Evolutionary conservation across 2,113 vertebrate genomes (phyloP).

Genomic region (Grantiella picta): DNA sequence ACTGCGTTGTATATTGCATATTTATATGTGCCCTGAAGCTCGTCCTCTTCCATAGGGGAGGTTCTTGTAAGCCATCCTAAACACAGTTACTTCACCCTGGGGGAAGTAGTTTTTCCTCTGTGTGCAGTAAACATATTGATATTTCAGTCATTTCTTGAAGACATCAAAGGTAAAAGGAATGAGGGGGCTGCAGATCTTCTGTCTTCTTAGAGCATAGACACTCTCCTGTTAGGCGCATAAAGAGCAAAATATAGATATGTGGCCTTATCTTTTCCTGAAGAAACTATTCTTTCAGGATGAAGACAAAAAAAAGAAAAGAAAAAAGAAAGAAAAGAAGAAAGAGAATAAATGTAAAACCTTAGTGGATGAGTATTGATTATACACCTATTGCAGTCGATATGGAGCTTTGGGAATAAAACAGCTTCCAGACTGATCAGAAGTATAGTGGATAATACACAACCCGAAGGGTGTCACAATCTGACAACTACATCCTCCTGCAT

Average conservation of each 20-base stretch:
- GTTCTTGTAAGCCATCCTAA: conserved; percentile 25
- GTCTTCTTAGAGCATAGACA: neutral
- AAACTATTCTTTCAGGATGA: neutral
- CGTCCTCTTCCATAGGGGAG: neutral
- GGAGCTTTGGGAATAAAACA: neutral
- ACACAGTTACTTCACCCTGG: neutral
- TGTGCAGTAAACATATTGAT: conserved; percentile 41
- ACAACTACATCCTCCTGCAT: neutral
- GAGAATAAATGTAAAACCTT: neutral
- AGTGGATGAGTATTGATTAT: neutral
- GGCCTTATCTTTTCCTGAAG: neutral
- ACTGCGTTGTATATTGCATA: neutral
- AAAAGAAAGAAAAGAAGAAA: neutral
- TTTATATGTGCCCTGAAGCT: conserved; percentile 44
- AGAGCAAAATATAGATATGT: neutral
- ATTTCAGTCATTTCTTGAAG: conserved; percentile 36
- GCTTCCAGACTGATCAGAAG: neutral
- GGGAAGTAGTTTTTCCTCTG: conserved; percentile 5
- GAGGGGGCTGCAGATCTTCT: neutral
- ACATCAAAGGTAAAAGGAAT: conserved; percentile 24
- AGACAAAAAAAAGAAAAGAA: neutral
- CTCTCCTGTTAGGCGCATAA: neutral
- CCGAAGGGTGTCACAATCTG: neutral
- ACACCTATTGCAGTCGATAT: neutral
- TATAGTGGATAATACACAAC: neutral